Evolutionary conservation across 2,888 invertebrate genomes (phyloP), one percentile per base, ranked within the genome.

Genomic region (Agonopterix alstromeriana): DNA sequence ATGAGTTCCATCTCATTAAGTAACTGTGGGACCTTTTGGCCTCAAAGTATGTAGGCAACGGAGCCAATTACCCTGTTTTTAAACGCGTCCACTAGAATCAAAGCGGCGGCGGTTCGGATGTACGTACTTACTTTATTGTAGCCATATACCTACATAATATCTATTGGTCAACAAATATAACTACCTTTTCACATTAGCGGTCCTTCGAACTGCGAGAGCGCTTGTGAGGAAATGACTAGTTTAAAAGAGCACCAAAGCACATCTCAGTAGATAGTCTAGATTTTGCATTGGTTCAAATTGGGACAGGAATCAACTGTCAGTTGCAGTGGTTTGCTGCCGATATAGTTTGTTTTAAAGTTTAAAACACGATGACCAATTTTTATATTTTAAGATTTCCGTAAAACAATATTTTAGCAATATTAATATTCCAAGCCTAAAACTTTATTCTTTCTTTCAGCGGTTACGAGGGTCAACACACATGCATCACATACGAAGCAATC

Each of bases 401-500:
- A n/a, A n/a, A n/a, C n/a, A n/a, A n/a, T n/a, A n/a, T 4, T 17
- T 1, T 3, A 17, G 3, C 2, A 3, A 17, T 0, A 27, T 27
- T 27, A 27, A 27, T 27, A 17, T 27, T 27, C 27, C 27, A 27
- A 27, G 27, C 38, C 9, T 8, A 3, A n/a, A n/a, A 38, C 10
- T 17, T 10, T n/a, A 3, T 9, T 54, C 67, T 71, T 82, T 79
- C 66, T 91, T 90, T 49, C 89, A 94, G 94, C 53, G 90, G 90
- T 11, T 92, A 93, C 67, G 92, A 92, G 62, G 92, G 92, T 45
- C 92, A 93, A 46, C 92, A 93, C 56, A 94, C 94, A 53, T 97
- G 97, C 80, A 96, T 97, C 74, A 96, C 97, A 4, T 97, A 95
- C 75, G 96, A 96, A 66, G 95, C 96, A 47, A 92, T 97, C 53